Evolutionary conservation across 2,113 vertebrate species (phyloP), one percentile per base, ranked within the genome.

Genomic region (Hippocampus guttulatus): DNA sequence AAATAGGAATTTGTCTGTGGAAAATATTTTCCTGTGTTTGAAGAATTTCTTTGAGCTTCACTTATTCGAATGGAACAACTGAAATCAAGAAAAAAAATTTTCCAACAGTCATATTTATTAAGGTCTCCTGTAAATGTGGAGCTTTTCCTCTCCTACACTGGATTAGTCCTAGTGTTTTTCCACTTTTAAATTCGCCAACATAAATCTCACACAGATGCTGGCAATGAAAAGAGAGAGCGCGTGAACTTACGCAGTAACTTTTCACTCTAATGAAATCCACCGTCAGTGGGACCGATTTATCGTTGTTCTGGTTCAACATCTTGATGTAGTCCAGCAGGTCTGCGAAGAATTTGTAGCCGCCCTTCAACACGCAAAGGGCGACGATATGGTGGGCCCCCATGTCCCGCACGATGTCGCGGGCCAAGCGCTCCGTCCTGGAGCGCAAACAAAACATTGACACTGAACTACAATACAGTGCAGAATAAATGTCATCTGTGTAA

Each of bases 311-410:
- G 86, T 95, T 95, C 76, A 95, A 86, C 1, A 86, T 84, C 87
- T 95, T 94, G 70, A 95, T 95, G 80, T 88, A 92, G 84, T 95
- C 93, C 86, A 95, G 82, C 77, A 95, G 91, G 87, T 95, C 94
- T n/a, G 94, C 92, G 55, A 95, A 95, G 90, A 95, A 95, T 84
- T 92, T 95, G 80, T 94, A 95, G 64, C 93, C 94, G 63, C 94
- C 94, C 90, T 95, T 96, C 14, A 95, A 90, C 54, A 96, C 92
- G 67, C 94, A 95, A 23, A 96, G 85, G 8, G 92, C 94, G 20
- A 95, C 93, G 1, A 94, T 93, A 75, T 94, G 93, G 74, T 94
- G 90, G 67, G 81, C 92, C 71, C 93, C 93, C 92, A 94, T 94
- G 74, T 94, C 93, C 71, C 81, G 88, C 74, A 94, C 90, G 66